phyloP scores from a whole-genome alignment of 2,888 invertebrate species.

The Choristoneura rosaceana region DNA sequence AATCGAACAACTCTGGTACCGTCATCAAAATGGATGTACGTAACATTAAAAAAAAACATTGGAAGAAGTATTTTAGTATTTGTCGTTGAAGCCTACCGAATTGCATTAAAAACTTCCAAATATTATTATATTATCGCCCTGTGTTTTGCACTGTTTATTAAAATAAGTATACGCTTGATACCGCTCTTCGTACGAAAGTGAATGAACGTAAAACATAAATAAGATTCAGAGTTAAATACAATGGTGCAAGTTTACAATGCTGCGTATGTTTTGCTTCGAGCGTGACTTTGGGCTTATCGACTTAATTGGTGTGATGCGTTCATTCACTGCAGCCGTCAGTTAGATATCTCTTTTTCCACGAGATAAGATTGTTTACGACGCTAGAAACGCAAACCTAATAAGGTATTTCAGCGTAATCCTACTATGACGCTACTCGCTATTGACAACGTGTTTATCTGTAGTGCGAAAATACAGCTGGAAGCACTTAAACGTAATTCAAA shows the following conservation, averaged over 20 bases:
- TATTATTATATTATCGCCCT: background rate
- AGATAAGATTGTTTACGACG: constrained; percentile 36
- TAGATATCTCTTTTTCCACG: constrained; percentile 22
- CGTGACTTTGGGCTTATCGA: constrained; percentile 36
- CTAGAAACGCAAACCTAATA: background rate
- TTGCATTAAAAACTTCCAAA: background rate
- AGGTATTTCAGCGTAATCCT: background rate
- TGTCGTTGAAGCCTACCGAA: background rate
- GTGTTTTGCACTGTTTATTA: constrained; percentile 14
- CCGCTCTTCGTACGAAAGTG: background rate
- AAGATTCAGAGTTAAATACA: constrained; percentile 20
- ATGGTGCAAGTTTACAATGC: constrained; percentile 1
- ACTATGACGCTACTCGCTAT: background rate
- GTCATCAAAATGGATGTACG: too few relatives aligned
- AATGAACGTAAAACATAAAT: constrained; percentile 27
- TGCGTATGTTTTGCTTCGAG: background rate
- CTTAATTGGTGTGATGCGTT: constrained; percentile 32
- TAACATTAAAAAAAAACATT: too few relatives aligned
- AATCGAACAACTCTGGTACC: too few relatives aligned
- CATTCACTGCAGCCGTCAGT: constrained; percentile 37
- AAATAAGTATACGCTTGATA: constrained; percentile 3
- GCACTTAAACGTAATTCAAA: background rate
- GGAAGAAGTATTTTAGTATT: background rate
- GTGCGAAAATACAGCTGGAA: background rate
- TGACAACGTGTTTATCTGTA: background rate